Conservation (phyloP, 2,888 invertebrate species). For the Drosophila stalkeri region DNA sequence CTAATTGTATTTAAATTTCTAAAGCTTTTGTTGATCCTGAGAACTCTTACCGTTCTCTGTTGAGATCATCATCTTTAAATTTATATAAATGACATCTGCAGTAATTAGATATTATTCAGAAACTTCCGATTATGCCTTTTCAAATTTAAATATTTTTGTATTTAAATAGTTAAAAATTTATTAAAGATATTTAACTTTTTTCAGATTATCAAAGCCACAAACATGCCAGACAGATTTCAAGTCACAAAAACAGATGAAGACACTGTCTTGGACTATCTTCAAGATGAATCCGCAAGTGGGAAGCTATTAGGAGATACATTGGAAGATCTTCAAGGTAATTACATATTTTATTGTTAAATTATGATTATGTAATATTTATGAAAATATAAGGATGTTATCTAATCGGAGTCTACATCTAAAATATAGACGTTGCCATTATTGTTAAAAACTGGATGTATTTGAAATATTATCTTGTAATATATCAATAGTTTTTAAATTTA, state of each 20-base stretch:
- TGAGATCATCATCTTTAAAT: neutral
- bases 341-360: neutral
- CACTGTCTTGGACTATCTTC: conserved; percentile 74
- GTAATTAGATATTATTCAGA: neutral
- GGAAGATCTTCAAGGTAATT: conserved; percentile 72
- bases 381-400: too few relatives aligned
- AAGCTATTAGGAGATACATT: conserved; percentile 79
- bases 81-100: neutral
- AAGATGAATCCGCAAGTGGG: conserved; percentile 82
- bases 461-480: neutral
- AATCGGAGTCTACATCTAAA: too few relatives aligned
- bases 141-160: neutral
- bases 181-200: conserved; percentile 9
- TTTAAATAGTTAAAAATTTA: neutral
- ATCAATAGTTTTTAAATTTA: neutral
- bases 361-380: too few relatives aligned
- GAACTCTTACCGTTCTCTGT: neutral
- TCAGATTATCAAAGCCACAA: conserved; percentile 50
- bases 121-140: neutral
- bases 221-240: conserved; percentile 84
- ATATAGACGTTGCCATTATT: too few relatives aligned
- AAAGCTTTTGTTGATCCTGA: neutral
- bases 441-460: too few relatives aligned
- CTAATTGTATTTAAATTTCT: neutral
- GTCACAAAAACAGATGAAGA: conserved; percentile 83